Evolutionary conservation across 2,113 vertebrate species (phyloP).

Genomic region (Nothobranchius furzeri): DNA sequence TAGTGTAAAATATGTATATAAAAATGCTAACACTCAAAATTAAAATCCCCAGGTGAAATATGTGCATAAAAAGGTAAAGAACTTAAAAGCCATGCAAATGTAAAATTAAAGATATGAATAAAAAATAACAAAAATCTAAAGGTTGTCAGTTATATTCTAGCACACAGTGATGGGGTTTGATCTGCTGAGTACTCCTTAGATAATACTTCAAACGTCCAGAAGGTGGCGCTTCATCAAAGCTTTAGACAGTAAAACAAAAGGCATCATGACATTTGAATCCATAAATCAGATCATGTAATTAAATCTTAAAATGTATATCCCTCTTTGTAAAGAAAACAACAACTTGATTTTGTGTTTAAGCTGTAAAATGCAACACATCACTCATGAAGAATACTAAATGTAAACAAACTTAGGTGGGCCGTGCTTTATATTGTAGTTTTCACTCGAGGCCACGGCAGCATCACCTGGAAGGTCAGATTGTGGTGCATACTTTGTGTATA

Average conservation of each 20-base stretch:
- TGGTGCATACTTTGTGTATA: not conserved
- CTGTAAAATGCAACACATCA: not conserved
- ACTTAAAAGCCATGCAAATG: slow-evolving; percentile 75
- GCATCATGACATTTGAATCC: no score
- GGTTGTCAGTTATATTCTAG: slow-evolving; percentile 36
- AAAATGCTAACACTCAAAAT: slow-evolving; percentile 46
- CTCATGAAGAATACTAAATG: not conserved
- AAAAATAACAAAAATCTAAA: slow-evolving; percentile 61
- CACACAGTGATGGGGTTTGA: slow-evolving; percentile 22
- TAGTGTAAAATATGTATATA: slow-evolving; percentile 17
- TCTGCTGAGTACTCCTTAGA: slow-evolving; percentile 16
- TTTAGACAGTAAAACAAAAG: slow-evolving; percentile 6
- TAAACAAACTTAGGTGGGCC: not conserved
- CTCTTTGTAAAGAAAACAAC: no score
- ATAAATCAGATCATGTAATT: no score
- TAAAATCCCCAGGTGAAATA: slow-evolving; percentile 41
- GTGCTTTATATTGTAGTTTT: slow-evolving; percentile 16
- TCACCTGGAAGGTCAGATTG: not conserved
- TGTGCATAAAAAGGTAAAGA: slow-evolving; percentile 64
- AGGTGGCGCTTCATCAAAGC: slow-evolving; percentile 52
- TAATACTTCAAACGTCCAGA: slow-evolving; percentile 71
- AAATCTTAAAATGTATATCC: no score
- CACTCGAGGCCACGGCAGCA: not conserved
- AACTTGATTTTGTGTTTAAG: not conserved
- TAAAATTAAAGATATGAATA: slow-evolving; percentile 26